phyloP scores from a whole-genome alignment of 2,113 vertebrate genomes.

The Planiliza haematocheilus region DNA sequence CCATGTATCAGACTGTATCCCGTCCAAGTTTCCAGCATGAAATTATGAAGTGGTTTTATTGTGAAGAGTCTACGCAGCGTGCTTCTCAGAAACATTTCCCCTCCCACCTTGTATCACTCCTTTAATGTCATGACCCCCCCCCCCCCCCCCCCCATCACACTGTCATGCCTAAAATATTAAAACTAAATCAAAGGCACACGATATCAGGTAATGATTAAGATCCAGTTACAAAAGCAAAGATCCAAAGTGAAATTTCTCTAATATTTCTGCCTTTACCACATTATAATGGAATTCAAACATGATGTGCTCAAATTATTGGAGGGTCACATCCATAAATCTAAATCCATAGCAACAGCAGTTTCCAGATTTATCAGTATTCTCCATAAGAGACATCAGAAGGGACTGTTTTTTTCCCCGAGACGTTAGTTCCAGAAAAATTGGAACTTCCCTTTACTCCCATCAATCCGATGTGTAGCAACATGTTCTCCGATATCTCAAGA shows the following conservation, averaged over 20 bases:
- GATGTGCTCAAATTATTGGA: too few relatives aligned
- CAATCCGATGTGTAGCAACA: too few relatives aligned
- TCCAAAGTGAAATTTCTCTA: not conserved
- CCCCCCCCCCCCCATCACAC: not conserved
- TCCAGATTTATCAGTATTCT: too few relatives aligned
- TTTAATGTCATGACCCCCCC: not conserved
- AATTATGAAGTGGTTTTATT: slow-evolving; percentile 33
- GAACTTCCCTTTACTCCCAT: not conserved
- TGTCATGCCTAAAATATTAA: slow-evolving; percentile 7
- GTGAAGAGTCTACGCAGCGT: slow-evolving; percentile 11
- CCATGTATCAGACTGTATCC: slow-evolving; percentile 19
- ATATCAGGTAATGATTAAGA: too few relatives aligned
- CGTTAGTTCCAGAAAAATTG: not conserved
- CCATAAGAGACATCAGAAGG: not conserved
- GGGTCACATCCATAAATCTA: too few relatives aligned
- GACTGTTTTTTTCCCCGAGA: not conserved
- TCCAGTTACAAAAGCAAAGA: not conserved
- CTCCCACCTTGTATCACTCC: slow-evolving; percentile 9
- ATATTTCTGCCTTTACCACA: too few relatives aligned
- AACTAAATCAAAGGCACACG: too few relatives aligned
- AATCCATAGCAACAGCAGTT: too few relatives aligned
- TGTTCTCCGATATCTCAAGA: not conserved
- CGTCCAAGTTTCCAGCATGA: slow-evolving; percentile 38
- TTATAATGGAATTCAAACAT: too few relatives aligned
- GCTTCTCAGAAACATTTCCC: slow-evolving; percentile 17